Percentiles rank a stretch among this genome's conserved stretches.
phyloP scores from a whole-genome alignment of 2,888 invertebrate species.

The Entomobrya proxima region DNA sequence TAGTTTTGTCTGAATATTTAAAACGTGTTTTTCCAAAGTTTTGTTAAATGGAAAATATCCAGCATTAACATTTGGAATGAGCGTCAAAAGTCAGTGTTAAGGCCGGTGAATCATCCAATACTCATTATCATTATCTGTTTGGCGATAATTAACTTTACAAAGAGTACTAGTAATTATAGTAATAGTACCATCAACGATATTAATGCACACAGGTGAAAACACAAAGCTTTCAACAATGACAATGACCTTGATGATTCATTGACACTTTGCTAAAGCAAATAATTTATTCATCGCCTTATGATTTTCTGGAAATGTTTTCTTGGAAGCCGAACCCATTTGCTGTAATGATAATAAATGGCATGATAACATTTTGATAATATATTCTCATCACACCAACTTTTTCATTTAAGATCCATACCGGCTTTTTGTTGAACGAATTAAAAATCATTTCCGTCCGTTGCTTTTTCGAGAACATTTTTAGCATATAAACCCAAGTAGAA shows the following conservation, averaged over 20 bases:
- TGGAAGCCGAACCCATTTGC: not conserved
- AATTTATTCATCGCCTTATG: not conserved
- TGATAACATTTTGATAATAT: not conserved
- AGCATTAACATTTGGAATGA: not conserved
- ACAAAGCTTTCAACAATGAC: not conserved
- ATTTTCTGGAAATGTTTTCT: slow-evolving; percentile 1
- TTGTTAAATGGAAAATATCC: not conserved
- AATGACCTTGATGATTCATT: slow-evolving; percentile 48
- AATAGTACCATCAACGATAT: too few relatives aligned
- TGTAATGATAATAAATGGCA: not conserved
- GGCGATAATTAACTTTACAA: not conserved
- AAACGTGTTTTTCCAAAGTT: slow-evolving; percentile 10
- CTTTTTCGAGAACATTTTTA: too few relatives aligned
- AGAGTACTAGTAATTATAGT: too few relatives aligned
- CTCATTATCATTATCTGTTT: not conserved
- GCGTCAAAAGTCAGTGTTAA: not conserved
- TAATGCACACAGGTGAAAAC: not conserved
- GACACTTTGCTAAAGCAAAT: not conserved
- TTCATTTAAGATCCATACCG: too few relatives aligned
- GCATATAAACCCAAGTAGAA: too few relatives aligned
- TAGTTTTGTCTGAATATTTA: slow-evolving; percentile 22
- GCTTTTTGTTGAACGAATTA: too few relatives aligned
- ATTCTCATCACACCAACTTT: too few relatives aligned
- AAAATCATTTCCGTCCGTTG: too few relatives aligned
- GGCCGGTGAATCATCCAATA: not conserved